Evolutionary conservation across 1,140 invertebrate genomes (phyloP), one percentile per base, ranked within the genome.

Genomic region (Nilaparvata lugens): DNA sequence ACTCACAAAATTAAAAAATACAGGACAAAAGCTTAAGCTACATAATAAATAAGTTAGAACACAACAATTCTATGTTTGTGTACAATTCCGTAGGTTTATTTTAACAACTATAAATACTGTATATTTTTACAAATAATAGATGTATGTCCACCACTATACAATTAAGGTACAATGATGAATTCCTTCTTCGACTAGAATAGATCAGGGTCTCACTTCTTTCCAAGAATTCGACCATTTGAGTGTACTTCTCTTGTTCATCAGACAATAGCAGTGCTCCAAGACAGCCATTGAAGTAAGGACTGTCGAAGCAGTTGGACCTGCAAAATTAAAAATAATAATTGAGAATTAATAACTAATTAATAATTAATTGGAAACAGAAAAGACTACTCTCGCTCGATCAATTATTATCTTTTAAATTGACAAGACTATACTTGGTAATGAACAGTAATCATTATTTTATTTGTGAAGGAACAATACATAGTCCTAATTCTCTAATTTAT

Each of bases 221-320:
- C 70, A 82, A 73, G 70, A 78, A 79, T 70, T 81, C 79, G 67
- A 79, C 79, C 76, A 83, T 82, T 68, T 81, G 76, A 65, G 77
- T 75, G 68, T 79, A 76, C 66, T 79, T 77, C 65, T 79, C 75
- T 67, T 78, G 75, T 68, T 83, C 79, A 64, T 81, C 78, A 61
- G 75, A 74, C 64, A 83, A 72, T 62, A 82, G 72, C 65, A 86
- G 71, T 54, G 78, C 78, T 71, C 82, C 76, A 66, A 82, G 73
- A 69, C 83, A 85, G 67, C 79, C 77, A 65, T 79, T 79, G 70
- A 86, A 86, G 71, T 81, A 84, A 67, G 74, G 70, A 70, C 76
- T 82, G 62, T 74, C 76, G 72, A 82, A 83, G 74, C 81, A 83
- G 62, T 80, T 73, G 67, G 78, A 75, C 72, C 80, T 83, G 71